These are phyloP conservation scores for Sardinella longiceps DNA, from an alignment of 2,797 vertebrate genomes.

Conservation along the genomic window DNA sequence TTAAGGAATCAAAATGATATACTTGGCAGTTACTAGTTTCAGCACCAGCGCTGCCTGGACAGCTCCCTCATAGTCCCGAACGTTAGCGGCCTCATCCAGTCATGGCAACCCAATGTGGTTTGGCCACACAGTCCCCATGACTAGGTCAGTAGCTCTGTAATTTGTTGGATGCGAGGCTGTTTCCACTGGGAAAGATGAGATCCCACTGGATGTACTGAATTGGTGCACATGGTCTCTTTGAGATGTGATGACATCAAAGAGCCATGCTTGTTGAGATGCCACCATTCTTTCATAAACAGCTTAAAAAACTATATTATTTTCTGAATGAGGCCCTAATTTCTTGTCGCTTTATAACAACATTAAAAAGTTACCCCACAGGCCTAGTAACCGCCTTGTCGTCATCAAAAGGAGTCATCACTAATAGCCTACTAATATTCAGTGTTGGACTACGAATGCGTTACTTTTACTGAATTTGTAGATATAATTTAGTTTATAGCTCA, in stretches of 20 bases:
- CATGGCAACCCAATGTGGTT: neutral
- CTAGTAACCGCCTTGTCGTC: neutral
- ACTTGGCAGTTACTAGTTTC: neutral
- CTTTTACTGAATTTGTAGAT: neutral
- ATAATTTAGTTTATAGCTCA: neutral
- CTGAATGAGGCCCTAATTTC: neutral
- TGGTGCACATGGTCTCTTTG: neutral
- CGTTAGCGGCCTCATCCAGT: neutral
- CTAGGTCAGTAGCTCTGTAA: neutral
- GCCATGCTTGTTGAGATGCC: neutral
- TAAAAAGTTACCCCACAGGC: neutral
- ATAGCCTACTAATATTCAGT: neutral
- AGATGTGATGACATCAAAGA: neutral
- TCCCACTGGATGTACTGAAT: neutral
- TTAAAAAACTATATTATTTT: neutral
- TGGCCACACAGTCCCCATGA: neutral
- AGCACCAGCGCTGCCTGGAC: slow-evolving; percentile 1
- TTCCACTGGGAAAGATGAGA: neutral
- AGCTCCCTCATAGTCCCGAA: neutral
- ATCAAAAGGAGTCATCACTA: neutral
- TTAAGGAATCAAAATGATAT: no score
- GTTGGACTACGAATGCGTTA: no score
- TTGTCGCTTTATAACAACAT: neutral
- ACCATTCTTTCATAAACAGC: no score
- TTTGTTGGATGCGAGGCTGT: neutral